Percentiles rank a stretch among this genome's conserved stretches.
These are phyloP conservation scores for Octomys mimax DNA, from an alignment of 2,797 vertebrate genomes.

Conservation along the genomic window DNA sequence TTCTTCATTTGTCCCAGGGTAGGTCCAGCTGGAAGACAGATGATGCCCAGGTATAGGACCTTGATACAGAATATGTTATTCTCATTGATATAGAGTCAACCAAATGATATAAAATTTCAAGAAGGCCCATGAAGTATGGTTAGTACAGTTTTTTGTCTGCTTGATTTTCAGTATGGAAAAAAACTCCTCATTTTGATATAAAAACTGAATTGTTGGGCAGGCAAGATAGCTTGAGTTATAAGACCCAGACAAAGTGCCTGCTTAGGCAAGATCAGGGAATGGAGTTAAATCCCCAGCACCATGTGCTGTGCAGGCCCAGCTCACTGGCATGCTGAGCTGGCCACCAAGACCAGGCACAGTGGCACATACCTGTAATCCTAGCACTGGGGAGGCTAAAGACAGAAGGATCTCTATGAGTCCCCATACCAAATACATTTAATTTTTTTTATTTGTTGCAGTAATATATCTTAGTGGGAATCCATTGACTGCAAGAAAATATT, in stretches of 20 bases:
- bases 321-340: no score
- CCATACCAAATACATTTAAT: no score
- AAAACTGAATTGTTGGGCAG: background rate
- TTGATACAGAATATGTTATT: fast-evolving
- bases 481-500: background rate
- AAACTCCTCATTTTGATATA: background rate
- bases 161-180: background rate
- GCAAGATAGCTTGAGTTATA: no score
- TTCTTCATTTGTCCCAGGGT: background rate
- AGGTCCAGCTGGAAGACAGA: background rate
- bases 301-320: no score
- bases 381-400: no score
- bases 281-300: no score
- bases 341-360: no score
- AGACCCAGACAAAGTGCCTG: no score
- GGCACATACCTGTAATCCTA: no score
- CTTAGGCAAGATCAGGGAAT: no score
- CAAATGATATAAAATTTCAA: background rate
- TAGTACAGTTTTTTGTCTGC: background rate
- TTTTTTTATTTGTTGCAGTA: background rate
- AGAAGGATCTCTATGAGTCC: no score
- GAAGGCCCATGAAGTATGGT: background rate
- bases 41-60: background rate
- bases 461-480: background rate
- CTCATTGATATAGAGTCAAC: background rate